Conservation (phyloP, 2,113 vertebrate species). For the Alligator sinensis region DNA sequence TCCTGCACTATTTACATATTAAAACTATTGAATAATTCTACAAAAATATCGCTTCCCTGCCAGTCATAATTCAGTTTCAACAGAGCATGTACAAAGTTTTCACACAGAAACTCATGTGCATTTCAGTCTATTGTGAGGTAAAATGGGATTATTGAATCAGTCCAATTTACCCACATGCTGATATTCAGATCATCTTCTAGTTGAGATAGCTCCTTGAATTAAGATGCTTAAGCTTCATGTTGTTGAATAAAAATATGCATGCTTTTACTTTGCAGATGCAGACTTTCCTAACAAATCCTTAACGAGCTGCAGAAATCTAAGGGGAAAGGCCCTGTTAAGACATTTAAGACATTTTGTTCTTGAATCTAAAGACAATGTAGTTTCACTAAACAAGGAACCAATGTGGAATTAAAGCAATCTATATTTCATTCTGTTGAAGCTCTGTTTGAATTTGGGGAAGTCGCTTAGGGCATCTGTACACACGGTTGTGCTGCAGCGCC, state of each 20-base stretch:
- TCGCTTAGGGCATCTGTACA: no score
- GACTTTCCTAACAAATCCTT: background rate
- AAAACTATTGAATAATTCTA: background rate
- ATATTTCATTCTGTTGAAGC: background rate
- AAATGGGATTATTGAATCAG: rapidly evolving
- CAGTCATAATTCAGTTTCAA: background rate
- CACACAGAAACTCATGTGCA: rapidly evolving
- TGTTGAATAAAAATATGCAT: background rate
- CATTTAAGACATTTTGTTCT: background rate
- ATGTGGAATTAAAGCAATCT: background rate
- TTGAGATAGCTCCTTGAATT: background rate
- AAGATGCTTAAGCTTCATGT: background rate
- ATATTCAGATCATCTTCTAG: rapidly evolving
- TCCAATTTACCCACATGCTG: background rate
- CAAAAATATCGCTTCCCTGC: rapidly evolving
- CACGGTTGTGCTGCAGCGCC: no score
- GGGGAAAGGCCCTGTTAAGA: background rate
- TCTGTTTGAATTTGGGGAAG: background rate
- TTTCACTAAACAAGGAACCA: background rate
- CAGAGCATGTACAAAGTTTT: rapidly evolving
- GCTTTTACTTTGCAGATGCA: background rate
- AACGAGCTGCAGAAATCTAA: background rate
- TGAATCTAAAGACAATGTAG: background rate
- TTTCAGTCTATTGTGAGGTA: background rate
- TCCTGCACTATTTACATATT: rapidly evolving